Evolutionary conservation across 2,888 invertebrate species (phyloP).

Genomic region (Muscina levida): DNA sequence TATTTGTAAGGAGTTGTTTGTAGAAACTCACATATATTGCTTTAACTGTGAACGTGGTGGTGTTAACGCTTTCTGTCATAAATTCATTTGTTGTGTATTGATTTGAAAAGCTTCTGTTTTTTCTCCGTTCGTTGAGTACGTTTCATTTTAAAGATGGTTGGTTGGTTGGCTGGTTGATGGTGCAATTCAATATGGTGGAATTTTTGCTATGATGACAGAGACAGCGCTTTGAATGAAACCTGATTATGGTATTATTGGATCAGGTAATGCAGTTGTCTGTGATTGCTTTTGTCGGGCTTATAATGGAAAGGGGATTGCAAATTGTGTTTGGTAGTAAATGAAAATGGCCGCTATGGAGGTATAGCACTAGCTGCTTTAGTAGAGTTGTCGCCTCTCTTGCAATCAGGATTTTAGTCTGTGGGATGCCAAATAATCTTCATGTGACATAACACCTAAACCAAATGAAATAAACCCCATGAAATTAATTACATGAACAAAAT

Average conservation of each 20-base stretch:
- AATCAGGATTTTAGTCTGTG: too few species aligned
- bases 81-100: conserved; percentile 46
- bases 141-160: neutral
- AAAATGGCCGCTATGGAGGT: too few species aligned
- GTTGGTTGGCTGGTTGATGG: too few species aligned
- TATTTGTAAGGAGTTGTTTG: neutral
- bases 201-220: neutral
- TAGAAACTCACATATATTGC: too few species aligned
- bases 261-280: conserved; percentile 5
- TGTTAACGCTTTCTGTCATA: conserved; percentile 24
- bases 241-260: neutral
- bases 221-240: neutral
- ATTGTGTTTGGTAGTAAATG: neutral
- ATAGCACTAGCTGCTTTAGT: too few species aligned
- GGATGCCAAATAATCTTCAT: too few species aligned
- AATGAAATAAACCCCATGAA: too few species aligned
- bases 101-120: conserved; percentile 59
- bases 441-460: too few species aligned
- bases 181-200: conserved; percentile 28
- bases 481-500: too few species aligned
- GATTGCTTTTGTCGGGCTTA: neutral
- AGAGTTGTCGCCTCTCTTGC: too few species aligned
- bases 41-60: conserved; percentile 41
- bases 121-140: neutral
- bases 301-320: neutral